Conservation (phyloP, 2,888 invertebrate genomes). For the Calliscelio sp. region DNA sequence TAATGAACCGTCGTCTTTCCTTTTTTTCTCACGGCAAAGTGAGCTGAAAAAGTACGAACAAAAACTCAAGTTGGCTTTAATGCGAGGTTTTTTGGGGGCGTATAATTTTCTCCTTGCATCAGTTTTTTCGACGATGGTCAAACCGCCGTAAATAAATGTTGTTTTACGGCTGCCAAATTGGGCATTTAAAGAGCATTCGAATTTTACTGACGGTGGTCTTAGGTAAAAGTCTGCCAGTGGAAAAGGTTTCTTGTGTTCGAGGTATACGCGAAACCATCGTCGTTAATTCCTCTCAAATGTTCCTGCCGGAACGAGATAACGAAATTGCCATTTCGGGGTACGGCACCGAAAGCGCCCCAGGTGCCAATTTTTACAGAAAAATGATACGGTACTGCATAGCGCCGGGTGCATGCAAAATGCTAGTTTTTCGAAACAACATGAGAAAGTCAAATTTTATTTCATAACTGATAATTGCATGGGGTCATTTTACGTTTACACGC, state of each 20-base stretch:
- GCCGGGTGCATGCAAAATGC: constrained; percentile 77
- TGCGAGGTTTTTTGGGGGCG: constrained; percentile 79
- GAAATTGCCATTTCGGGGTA: constrained; percentile 77
- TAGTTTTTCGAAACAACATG: constrained; percentile 27
- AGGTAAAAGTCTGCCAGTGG: constrained; percentile 55
- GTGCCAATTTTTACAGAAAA: constrained; percentile 79
- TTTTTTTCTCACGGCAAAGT: no score
- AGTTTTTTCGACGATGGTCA: constrained; percentile 81
- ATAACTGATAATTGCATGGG: no score
- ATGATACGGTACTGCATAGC: constrained; percentile 78
- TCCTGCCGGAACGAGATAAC: constrained; percentile 76
- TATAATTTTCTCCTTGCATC: constrained; percentile 82
- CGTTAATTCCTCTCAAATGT: constrained; percentile 73
- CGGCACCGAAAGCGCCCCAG: constrained; percentile 70
- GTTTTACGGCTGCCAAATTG: constrained; percentile 86
- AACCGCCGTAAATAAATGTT: constrained; percentile 85
- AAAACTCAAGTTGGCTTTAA: constrained; percentile 75
- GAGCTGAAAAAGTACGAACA: constrained; percentile 55
- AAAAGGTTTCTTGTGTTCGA: constrained; percentile 55
- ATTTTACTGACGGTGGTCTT: constrained; percentile 78
- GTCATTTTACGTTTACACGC: no score
- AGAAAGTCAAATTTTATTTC: no score
- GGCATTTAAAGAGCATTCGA: constrained; percentile 84
- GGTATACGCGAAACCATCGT: constrained; percentile 56
- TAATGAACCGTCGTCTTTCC: no score